Base-by-base conservation (phyloP, 2,888 invertebrate species). In the Plebejus anna region DNA sequence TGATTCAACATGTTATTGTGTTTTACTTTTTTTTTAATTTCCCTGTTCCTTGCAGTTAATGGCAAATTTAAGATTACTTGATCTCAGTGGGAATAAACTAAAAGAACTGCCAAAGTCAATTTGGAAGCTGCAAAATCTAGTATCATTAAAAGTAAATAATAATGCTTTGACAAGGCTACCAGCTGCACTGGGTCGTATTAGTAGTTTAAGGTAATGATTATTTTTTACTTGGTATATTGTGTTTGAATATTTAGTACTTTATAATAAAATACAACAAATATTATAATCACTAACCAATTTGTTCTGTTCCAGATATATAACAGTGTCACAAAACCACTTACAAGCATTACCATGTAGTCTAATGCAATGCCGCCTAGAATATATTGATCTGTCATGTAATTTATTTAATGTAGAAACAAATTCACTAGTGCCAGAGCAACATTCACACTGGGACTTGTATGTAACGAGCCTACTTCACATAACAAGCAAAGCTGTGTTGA, bases 81-180 rank as follows among this genome's bases (percentile, higher is more conserved):
- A 97, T 87, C 84, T 97, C 76, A 95, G 95, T 82, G 90, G 94
- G 75, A 97, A 97, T 85, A 85, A 87, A 78, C 79, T 95, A 38
- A 84, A 80, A 11, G 80, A 87, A 79, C 87, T 97, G 79, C 97
- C 97, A 9, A 90, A 94, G 77, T 92, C 94, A 73, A 90, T 97
- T 75, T 95, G 95, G 83, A 96, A 96, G 84, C 88, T 96, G 32
- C 90, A 94, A 80, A 94, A 90, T 28, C 88, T 97, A 78, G 90
- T 95, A 0, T 95, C 95, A 36, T 88, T 97, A 3, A 96, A 96
- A 83, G 79, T 97, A 6, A 95, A 95, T 82, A 88, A 95, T 76
- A 97, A 97, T 87, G 82, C 85, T 57, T 84, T 97, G 3, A 86
- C 81, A 57, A 84, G 83, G 47, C 84, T 97, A 77, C 97, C 97